Conservation (phyloP, 2,113 vertebrate species). For the Istiophorus platypterus region DNA sequence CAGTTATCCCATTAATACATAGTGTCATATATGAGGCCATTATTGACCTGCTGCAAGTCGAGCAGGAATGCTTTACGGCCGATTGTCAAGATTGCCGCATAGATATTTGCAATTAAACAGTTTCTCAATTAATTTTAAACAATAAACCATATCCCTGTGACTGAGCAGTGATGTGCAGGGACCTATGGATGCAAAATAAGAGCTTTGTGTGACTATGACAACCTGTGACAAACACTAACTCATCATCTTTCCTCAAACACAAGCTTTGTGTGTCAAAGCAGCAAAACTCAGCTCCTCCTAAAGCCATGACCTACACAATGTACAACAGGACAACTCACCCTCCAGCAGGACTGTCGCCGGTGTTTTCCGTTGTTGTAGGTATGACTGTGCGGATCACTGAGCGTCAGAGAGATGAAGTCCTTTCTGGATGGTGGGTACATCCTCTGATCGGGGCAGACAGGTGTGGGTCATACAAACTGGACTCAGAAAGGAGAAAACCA, state of each 20-base stretch:
- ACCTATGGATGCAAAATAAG: neutral
- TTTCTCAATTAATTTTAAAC: neutral
- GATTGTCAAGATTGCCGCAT: neutral
- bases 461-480: slow-evolving; percentile 60
- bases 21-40: neutral
- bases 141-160: neutral
- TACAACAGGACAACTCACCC: slow-evolving; percentile 84
- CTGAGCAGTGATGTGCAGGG: neutral
- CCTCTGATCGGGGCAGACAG: slow-evolving; percentile 49
- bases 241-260: neutral
- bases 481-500: neutral
- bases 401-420: slow-evolving; percentile 93
- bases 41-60: neutral
- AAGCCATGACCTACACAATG: neutral
- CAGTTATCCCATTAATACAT: neutral
- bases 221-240: neutral
- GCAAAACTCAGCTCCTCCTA: neutral
- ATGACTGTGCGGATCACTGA: slow-evolving; percentile 82
- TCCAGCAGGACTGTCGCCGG: slow-evolving; percentile 91
- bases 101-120: neutral
- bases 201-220: neutral
- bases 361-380: slow-evolving; percentile 90
- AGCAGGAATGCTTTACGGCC: neutral
- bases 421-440: slow-evolving; percentile 88
- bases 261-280: no score